Conservation (phyloP, 2,113 vertebrate genomes). For the Arizona elegans region DNA sequence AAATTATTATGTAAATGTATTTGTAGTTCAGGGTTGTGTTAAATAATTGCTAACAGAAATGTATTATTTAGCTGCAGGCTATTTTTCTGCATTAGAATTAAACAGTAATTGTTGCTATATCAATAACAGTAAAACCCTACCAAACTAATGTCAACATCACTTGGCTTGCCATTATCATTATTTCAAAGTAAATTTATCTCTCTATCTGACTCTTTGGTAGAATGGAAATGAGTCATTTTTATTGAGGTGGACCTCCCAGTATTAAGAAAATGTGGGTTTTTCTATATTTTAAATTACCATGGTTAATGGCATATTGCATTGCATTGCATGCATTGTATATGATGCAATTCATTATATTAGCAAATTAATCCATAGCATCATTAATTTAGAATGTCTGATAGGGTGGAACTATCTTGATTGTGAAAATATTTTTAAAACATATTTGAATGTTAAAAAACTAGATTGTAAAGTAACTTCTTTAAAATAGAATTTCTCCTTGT, state of each 20-base stretch:
- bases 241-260: conserved; percentile 15
- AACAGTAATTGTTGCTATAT: conserved; percentile 39
- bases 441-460: not conserved
- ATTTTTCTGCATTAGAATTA: conserved; percentile 40
- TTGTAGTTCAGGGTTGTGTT: conserved; percentile 51
- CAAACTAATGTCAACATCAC: conserved; percentile 37
- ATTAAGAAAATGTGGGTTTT: not conserved
- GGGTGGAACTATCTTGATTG: not conserved
- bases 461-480: not conserved
- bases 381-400: not conserved
- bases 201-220: conserved; percentile 3
- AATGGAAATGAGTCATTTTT: conserved; percentile 46
- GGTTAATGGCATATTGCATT: not conserved
- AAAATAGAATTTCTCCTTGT: not conserved
- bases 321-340: not conserved
- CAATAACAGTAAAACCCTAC: conserved; percentile 24
- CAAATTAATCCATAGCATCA: not conserved
- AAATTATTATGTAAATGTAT: conserved; percentile 52
- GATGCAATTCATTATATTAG: not conserved
- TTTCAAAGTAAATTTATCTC: not conserved
- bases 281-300: conserved; percentile 25
- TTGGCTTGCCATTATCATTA: conserved; percentile 33
- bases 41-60: conserved; percentile 67
- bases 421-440: not conserved
- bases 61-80: conserved; percentile 57